These are phyloP conservation scores for Istiophorus platypterus DNA, from an alignment of 2,113 vertebrate species.

Conservation along the genomic window DNA sequence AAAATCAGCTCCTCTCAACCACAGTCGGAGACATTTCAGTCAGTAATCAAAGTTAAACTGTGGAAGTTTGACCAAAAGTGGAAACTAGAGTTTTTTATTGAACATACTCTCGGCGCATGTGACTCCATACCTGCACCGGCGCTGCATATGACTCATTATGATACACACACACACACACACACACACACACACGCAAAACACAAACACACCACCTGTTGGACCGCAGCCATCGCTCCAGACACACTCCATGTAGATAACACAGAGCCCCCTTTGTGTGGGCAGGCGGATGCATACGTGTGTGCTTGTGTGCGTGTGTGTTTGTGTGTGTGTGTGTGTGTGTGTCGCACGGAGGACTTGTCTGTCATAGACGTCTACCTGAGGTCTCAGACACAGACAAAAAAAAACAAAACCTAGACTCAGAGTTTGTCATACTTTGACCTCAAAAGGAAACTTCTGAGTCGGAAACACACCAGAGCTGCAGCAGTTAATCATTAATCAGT, in stretches of 20 bases:
- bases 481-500: neutral
- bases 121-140: conserved; percentile 37
- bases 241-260: conserved; percentile 66
- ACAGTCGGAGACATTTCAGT: neutral
- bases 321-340: conserved; percentile 34
- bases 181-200: conserved; percentile 38
- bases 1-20: no score
- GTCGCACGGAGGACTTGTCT: conserved; percentile 56
- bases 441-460: neutral
- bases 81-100: neutral
- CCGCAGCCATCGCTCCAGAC: conserved; percentile 52
- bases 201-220: conserved; percentile 49
- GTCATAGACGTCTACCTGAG: conserved; percentile 62
- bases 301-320: conserved; percentile 19
- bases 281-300: conserved; percentile 39
- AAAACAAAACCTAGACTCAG: no score
- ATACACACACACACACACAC: conserved; percentile 52
- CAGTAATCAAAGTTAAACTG: neutral
- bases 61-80: neutral
- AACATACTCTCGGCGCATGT: neutral
- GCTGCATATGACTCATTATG: conserved; percentile 45
- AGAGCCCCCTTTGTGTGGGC: conserved; percentile 68
- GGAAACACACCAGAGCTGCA: neutral
- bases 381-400: no score
- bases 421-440: no score